Conservation (phyloP, 2,113 vertebrate species). For the Cyrtonyx montezumae region DNA sequence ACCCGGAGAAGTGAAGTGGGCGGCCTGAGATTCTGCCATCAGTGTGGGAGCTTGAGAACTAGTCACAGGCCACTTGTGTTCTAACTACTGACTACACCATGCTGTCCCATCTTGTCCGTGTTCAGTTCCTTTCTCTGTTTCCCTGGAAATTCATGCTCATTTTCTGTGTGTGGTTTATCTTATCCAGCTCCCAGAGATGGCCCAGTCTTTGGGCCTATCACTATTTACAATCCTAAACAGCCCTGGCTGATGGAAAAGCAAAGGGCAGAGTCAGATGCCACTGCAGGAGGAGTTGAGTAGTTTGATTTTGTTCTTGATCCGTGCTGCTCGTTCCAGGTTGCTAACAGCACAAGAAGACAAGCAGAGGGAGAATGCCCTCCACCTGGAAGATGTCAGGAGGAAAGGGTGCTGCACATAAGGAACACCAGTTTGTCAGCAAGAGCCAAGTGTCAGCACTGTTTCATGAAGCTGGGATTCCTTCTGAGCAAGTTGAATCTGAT, state of each 20-base stretch:
- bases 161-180: neutral
- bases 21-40: accelerated
- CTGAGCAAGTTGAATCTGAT: neutral
- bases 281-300: neutral
- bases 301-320: neutral
- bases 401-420: conserved; percentile 75
- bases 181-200: neutral
- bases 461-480: neutral
- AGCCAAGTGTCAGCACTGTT: neutral
- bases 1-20: neutral
- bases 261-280: neutral
- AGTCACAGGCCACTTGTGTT: neutral
- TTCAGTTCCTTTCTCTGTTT: neutral
- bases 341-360: conserved; percentile 77
- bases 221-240: neutral
- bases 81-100: neutral
- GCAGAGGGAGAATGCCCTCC: conserved; percentile 75
- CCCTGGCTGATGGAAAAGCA: neutral
- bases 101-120: neutral
- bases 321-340: conserved; percentile 69
- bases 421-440: neutral
- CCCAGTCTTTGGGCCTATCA: neutral
- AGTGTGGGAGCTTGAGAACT: neutral
- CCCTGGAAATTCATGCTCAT: neutral
- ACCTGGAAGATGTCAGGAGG: conserved; percentile 64